phyloP scores from a whole-genome alignment of 2,888 invertebrate species.

The Andrena flavipes region DNA sequence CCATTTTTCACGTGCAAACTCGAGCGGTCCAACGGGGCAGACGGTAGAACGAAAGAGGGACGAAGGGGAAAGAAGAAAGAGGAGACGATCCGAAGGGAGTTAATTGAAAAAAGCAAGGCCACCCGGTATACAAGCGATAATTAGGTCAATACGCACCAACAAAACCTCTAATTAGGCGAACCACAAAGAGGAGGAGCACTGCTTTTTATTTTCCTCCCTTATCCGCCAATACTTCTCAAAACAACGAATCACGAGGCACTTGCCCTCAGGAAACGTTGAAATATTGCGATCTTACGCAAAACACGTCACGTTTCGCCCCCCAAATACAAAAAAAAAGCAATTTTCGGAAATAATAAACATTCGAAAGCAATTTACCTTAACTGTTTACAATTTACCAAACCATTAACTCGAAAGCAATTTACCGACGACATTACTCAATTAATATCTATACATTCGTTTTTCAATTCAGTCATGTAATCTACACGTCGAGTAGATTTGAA shows the following conservation, averaged over 20 bases:
- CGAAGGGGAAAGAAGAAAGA: constrained; percentile 3
- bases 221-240: background rate
- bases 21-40: background rate
- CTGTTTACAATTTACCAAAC: no score
- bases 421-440: no score
- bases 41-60: background rate
- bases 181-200: background rate
- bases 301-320: background rate
- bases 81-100: constrained; percentile 9
- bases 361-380: no score
- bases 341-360: no score
- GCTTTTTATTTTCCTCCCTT: constrained; percentile 2
- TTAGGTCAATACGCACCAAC: constrained; percentile 51
- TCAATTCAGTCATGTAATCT: no score
- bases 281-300: background rate
- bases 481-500: no score
- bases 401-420: no score
- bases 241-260: background rate
- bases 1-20: constrained; percentile 36
- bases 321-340: no score
- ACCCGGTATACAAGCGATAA: constrained; percentile 36
- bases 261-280: background rate
- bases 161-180: constrained; percentile 40
- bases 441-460: no score
- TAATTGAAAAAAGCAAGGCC: constrained; percentile 37